Evolutionary conservation across 1,140 invertebrate genomes (phyloP).

Genomic region (Luehdorfia chinensis): DNA sequence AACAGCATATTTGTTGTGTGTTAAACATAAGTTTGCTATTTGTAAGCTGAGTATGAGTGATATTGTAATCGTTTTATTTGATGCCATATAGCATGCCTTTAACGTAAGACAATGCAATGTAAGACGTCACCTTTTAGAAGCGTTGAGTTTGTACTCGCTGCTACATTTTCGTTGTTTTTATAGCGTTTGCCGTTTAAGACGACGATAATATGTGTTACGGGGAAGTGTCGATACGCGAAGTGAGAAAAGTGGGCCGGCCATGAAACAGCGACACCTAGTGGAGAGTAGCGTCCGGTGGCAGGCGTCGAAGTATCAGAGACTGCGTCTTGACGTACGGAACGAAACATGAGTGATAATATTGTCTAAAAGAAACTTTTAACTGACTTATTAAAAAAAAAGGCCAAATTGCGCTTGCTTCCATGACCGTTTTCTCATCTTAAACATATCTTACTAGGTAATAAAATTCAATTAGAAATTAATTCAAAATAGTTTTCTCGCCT

Average conservation of each 20-base stretch:
- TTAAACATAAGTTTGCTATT: slow-evolving; percentile 19
- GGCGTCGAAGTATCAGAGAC: slow-evolving; percentile 69
- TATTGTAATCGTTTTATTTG: slow-evolving; percentile 1
- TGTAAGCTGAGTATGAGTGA: slow-evolving; percentile 22
- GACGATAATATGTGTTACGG: slow-evolving; percentile 36
- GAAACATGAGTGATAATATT: slow-evolving; percentile 58
- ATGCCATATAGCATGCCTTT: too few relatives aligned
- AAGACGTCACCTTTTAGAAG: slow-evolving; percentile 36
- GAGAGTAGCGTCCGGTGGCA: slow-evolving; percentile 59
- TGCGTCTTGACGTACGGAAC: slow-evolving; percentile 67
- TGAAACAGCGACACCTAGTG: slow-evolving; percentile 63
- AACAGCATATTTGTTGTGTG: slow-evolving; percentile 21
- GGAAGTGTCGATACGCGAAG: slow-evolving; percentile 56
- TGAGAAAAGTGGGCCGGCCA: slow-evolving; percentile 70
- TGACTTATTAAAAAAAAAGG: slow-evolving; percentile 40
- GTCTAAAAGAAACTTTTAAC: slow-evolving; percentile 27
- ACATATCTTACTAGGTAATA: slow-evolving; percentile 66
- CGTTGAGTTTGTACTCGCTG: slow-evolving; percentile 15
- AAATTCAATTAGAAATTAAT: slow-evolving; percentile 56
- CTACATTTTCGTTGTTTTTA: slow-evolving; percentile 14
- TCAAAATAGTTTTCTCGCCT: slow-evolving; percentile 61
- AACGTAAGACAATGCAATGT: slow-evolving; percentile 42
- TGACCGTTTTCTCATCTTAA: slow-evolving; percentile 55
- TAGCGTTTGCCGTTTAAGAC: slow-evolving; percentile 26
- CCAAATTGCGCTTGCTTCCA: slow-evolving; percentile 75